phyloP scores from a whole-genome alignment of 2,888 invertebrate species.

The Itoplectis maculator region DNA sequence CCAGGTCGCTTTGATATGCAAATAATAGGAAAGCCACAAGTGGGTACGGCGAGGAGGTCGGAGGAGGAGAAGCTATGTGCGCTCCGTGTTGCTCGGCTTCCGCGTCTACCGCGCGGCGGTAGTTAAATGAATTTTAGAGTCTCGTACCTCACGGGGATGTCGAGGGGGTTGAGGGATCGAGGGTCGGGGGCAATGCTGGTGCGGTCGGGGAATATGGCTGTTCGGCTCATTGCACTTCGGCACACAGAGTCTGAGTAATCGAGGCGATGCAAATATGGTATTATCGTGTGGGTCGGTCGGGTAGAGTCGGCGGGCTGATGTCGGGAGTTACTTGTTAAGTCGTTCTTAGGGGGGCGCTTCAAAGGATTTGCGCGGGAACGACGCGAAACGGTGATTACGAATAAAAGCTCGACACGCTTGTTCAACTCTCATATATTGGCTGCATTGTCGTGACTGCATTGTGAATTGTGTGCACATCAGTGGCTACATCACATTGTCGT shows the following conservation, averaged over 20 bases:
- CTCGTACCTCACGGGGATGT: background rate
- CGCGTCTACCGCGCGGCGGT: background rate
- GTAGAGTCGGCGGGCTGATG: background rate
- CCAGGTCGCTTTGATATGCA: constrained; percentile 55
- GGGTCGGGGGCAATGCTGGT: too few relatives aligned
- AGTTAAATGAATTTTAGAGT: constrained; percentile 40
- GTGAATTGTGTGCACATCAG: background rate
- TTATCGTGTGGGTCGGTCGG: too few relatives aligned
- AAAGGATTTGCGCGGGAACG: background rate
- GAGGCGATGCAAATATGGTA: background rate
- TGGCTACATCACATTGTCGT: background rate
- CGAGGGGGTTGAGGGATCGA: background rate
- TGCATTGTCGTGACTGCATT: background rate
- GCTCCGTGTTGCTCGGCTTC: constrained; percentile 32
- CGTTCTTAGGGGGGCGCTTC: background rate
- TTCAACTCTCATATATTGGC: constrained; percentile 1
- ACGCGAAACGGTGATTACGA: background rate
- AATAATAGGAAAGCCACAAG: constrained; percentile 61
- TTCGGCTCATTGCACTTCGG: background rate
- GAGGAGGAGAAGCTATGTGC: background rate
- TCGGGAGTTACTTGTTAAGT: background rate
- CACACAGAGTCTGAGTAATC: background rate
- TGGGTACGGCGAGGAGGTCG: constrained; percentile 44
- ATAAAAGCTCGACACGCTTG: background rate
- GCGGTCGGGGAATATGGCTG: background rate